Base-by-base conservation (phyloP, 2,888 invertebrate genomes). In the Bembecia ichneumoniformis region DNA sequence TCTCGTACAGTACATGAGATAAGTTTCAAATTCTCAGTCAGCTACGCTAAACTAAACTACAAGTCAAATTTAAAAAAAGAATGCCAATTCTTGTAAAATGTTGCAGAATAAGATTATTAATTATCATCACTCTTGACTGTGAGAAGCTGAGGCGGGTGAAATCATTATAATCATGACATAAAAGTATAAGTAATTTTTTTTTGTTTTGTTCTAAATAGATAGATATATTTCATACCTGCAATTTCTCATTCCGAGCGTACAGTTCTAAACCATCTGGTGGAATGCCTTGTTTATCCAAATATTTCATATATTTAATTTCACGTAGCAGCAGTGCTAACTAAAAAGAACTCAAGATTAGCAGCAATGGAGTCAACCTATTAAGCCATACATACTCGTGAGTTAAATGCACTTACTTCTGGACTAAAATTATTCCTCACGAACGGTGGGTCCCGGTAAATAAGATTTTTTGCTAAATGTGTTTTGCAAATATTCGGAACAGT, bases 271-370 rank as follows among this genome's bases (percentile, higher is more conserved):
- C 92, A 48, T 90, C 90, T 1, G 82, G 66, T 0, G 91, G 91
- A 51, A 94, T 82, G 17, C 91, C 88, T 52, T 90, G 90, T 56
- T 89, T 89, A 0, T 90, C 89, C 62, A 94, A 82, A 54, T 91
- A 88, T 49, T 90, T 90, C 82, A 96, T 86, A 63, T 95, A 96
- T 51, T 93, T 92, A 35, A 94, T 93, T 83, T 97, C 96, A 49
- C 93, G 90, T n/a, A 97, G 75, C 13, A 94, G 86, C 56, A 91
- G 90, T 44, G 89, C 90, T 43, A 97, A 81, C 91, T 93, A 75
- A 43, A 71, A 51, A 47, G 49, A 49, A 49, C 16, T 13, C 4
- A 16, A 16, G 10, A 44, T 34, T 35, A 35, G 3, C 9, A 43
- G 3, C 10, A 47, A 50, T 46, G 43, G 3, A 44, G 5, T 20